phyloP scores from a whole-genome alignment of 2,113 vertebrate genomes.

The Todiramphus chloris region DNA sequence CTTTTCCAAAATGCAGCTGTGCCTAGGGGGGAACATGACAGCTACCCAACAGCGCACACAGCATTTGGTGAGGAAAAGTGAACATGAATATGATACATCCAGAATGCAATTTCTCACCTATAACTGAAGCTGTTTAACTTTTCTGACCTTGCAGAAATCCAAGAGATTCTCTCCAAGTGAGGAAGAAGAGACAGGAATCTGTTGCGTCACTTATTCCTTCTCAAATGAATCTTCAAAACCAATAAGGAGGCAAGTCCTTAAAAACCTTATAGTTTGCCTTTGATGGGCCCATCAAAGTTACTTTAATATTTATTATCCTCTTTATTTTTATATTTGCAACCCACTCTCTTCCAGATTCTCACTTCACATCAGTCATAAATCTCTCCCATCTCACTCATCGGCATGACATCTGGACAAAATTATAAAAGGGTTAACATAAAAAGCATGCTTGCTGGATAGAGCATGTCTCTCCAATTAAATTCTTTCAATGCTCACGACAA shows the following conservation, averaged over 20 bases:
- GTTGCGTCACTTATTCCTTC: background rate
- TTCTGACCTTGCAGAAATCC: background rate
- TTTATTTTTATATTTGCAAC: constrained; percentile 50
- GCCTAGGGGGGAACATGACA: background rate
- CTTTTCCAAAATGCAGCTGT: background rate
- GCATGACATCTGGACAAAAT: constrained; percentile 44
- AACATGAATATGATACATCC: background rate
- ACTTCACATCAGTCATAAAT: constrained; percentile 47
- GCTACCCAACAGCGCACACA: background rate
- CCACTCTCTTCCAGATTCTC: constrained; percentile 14
- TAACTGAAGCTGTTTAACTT: background rate
- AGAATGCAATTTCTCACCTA: background rate
- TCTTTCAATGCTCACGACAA: constrained; percentile 11
- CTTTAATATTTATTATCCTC: constrained; percentile 30
- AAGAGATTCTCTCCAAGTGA: background rate
- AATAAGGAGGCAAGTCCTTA: constrained; percentile 2
- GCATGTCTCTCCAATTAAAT: background rate
- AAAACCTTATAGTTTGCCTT: constrained; percentile 13
- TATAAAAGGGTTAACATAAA: constrained; percentile 51
- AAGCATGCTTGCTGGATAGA: background rate
- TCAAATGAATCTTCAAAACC: constrained; percentile 30
- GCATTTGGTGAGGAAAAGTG: background rate
- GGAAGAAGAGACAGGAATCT: background rate
- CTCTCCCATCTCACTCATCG: constrained; percentile 11
- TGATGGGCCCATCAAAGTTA: constrained; percentile 9